These are phyloP conservation scores for Solenopsis fugax DNA, from an alignment of 1,140 invertebrate genomes.

Conservation along the genomic window DNA sequence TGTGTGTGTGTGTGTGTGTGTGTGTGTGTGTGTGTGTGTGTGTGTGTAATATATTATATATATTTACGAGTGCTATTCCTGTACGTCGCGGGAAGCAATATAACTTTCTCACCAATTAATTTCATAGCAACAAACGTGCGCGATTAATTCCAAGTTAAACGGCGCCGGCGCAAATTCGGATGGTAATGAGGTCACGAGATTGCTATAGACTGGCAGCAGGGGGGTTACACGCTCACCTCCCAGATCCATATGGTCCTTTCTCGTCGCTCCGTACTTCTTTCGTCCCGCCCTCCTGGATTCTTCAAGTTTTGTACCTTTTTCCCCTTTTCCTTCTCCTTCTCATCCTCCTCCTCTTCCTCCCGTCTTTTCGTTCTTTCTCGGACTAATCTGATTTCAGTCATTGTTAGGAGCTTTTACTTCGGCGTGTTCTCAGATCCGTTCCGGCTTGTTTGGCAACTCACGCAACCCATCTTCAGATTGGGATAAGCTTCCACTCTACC, in stretches of 20 bases:
- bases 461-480: constrained; percentile 60
- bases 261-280: constrained; percentile 30
- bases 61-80: neutral
- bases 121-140: constrained; percentile 71
- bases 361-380: constrained; percentile 14
- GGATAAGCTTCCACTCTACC: neutral
- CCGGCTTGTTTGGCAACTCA: constrained; percentile 58
- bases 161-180: constrained; percentile 50
- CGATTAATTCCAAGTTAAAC: constrained; percentile 70
- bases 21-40: neutral
- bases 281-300: neutral
- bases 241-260: constrained; percentile 55
- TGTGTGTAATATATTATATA: neutral
- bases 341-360: neutral
- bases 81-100: constrained; percentile 68
- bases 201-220: neutral
- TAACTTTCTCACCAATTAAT: constrained; percentile 78
- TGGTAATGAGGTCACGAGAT: constrained; percentile 62
- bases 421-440: constrained; percentile 52
- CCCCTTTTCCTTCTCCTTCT: too few relatives aligned
- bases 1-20: neutral
- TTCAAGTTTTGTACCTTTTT: neutral
- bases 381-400: constrained; percentile 60
- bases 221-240: constrained; percentile 8
- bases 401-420: constrained; percentile 62